Evolutionary conservation across 2,888 invertebrate genomes (phyloP).

Genomic region (Lasioglossum lativentre): DNA sequence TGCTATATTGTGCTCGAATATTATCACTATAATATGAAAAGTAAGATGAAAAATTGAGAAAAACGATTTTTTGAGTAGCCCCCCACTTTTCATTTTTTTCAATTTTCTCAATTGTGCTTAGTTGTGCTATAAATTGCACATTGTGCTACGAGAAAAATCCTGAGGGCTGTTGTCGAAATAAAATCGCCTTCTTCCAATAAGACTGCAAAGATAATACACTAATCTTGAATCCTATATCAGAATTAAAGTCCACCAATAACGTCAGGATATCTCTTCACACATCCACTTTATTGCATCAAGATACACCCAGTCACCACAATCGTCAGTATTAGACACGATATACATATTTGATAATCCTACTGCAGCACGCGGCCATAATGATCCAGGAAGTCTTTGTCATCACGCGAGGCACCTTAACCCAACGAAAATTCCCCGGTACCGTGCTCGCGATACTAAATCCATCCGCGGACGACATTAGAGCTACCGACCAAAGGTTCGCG

Average conservation of each 20-base stretch:
- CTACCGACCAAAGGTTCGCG: constrained; percentile 24
- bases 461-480: not conserved
- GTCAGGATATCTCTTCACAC: not conserved
- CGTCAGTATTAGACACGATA: not conserved
- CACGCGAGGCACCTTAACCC: constrained; percentile 31
- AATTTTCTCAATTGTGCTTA: too few relatives aligned
- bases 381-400: constrained; percentile 43
- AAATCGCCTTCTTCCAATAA: too few relatives aligned
- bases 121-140: not conserved
- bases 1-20: too few relatives aligned
- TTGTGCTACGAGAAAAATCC: too few relatives aligned
- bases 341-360: constrained; percentile 2
- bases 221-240: not conserved
- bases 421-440: constrained; percentile 16
- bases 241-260: not conserved
- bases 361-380: not conserved
- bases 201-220: too few relatives aligned
- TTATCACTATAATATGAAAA: too few relatives aligned
- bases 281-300: not conserved
- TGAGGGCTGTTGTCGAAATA: too few relatives aligned
- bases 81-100: too few relatives aligned
- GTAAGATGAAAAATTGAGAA: too few relatives aligned
- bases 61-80: too few relatives aligned
- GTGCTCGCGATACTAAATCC: constrained; percentile 5
- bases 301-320: not conserved